A percentile compares a stretch with the other conserved stretches of the same genome.
These are phyloP conservation scores for Cassiopea xamachana DNA, from an alignment of 30 jellyfish, hydroid and myxozoan genomes.

Conservation along the genomic window DNA sequence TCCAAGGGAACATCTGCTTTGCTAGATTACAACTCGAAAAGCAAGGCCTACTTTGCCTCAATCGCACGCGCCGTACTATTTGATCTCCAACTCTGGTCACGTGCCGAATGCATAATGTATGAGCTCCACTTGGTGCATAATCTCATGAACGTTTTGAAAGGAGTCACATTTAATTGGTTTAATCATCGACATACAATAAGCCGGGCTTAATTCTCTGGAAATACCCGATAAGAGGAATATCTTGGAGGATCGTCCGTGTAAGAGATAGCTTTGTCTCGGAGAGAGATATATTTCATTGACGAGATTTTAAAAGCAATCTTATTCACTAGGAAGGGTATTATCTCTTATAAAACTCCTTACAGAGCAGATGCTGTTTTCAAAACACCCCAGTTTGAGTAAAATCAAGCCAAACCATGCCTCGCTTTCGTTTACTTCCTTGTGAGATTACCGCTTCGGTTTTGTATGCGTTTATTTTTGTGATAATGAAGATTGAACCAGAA, in stretches of 20 bases:
- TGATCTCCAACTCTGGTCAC: conserved; percentile 66
- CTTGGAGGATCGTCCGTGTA: conserved; percentile 1
- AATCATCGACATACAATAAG: conserved; percentile 50
- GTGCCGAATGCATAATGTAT: conserved; percentile 57
- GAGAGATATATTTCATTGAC: conserved; percentile 28
- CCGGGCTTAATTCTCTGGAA: conserved; percentile 29
- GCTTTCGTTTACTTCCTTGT: conserved; percentile 5
- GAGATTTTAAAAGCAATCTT: conserved; percentile 6
- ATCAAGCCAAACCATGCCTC: conserved; percentile 16
- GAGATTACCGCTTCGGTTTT: neutral
- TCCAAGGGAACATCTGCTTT: conserved; percentile 73
- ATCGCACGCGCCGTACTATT: conserved; percentile 72
- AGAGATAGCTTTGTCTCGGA: conserved; percentile 42
- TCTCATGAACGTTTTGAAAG: conserved; percentile 30
- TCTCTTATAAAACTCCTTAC: conserved; percentile 9
- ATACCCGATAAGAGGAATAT: conserved; percentile 39
- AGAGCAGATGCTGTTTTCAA: conserved; percentile 22
- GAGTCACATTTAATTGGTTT: conserved; percentile 65
- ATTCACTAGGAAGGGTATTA: conserved; percentile 19
- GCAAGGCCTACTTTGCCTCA: neutral
- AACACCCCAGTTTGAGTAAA: neutral
- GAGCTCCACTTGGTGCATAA: conserved; percentile 69
- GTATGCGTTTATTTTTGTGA: neutral
- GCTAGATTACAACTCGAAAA: conserved; percentile 20
- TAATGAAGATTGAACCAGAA: neutral